phyloP scores from a whole-genome alignment of 2,797 vertebrate species.

The Acrossocheilus wenchowensis region DNA sequence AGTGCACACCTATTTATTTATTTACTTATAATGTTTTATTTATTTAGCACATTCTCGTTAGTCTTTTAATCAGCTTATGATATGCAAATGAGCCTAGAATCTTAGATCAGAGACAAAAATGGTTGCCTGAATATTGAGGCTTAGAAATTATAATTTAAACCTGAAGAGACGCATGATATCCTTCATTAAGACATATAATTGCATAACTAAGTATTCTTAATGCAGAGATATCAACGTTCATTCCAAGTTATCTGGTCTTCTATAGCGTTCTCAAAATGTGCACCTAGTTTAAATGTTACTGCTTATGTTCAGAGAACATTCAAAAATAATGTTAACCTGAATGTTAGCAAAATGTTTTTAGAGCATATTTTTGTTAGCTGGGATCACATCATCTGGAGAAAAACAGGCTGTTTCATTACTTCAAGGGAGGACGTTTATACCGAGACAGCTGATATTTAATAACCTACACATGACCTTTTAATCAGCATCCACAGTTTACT shows the following conservation, averaged over 20 bases:
- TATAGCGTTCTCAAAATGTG: too few species aligned
- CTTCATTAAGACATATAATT: background rate
- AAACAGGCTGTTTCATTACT: background rate
- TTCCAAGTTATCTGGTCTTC: too few species aligned
- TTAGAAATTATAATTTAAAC: slow-evolving; percentile 13
- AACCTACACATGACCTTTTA: slow-evolving; percentile 20
- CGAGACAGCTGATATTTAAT: slow-evolving; percentile 17
- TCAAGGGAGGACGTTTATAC: background rate
- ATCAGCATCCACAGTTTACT: slow-evolving; percentile 2
- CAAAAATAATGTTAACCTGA: background rate
- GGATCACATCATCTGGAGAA: background rate
- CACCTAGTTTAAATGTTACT: too few species aligned
- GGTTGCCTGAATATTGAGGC: background rate
- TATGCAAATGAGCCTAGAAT: slow-evolving; percentile 14
- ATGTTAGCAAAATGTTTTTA: background rate
- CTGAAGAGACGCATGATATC: background rate
- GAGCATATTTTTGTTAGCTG: too few species aligned
- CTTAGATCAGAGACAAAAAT: background rate
- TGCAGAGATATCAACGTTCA: background rate
- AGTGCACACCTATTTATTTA: background rate
- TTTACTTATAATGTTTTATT: slow-evolving; percentile 10
- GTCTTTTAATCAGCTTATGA: slow-evolving; percentile 14
- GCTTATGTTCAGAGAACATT: too few species aligned
- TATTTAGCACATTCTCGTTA: background rate
- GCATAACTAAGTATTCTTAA: background rate